Evolutionary conservation across 1,140 invertebrate species (phyloP), one percentile per base, ranked within the genome.

Genomic region (Pachypeltis micranthus): DNA sequence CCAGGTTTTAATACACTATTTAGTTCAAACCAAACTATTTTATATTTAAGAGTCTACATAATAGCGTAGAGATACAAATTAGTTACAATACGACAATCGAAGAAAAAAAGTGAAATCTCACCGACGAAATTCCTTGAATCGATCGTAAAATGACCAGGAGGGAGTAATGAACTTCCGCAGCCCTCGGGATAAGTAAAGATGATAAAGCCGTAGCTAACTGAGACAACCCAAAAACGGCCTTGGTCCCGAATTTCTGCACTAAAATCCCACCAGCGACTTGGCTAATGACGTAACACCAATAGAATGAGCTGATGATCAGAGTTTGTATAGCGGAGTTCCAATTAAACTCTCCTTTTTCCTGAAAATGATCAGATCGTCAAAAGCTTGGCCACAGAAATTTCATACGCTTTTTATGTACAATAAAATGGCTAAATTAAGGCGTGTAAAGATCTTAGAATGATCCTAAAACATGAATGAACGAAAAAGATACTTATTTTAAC

Each of bases 171-270:
- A 79, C 73, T 51, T 79, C 78, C 23, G 82, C 81, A 21, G 80
- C 83, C 59, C 73, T 71, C 1, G 85, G 84, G 69, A 87, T 86
- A 10, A 80, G 74, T 31, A 87, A 70, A 69, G 84, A 86, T 68
- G 84, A 83, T 28, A 84, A 67, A n/a, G 84, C 85, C 24, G 85
- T 86, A 25, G 78, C 74, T 16, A 84, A 69, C 69, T 87, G 85
- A 1, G 85, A 85, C 64, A 81, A 84, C 44, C 87, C 86, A 66
- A 91, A 88, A 39, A 89, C 84, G 1, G 79, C 75, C 71, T 88
- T 88, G 2, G 87, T 87, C n/a, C 88, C 88, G 70, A 88, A 85
- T 67, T 81, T 77, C 73, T 88, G 85, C 1, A 87, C 87, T n/a
- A 88, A 78, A 62, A 84, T 75, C 31, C 86, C 86, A 16, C 86